phyloP scores from a whole-genome alignment of 1,140 invertebrate species.

The Lucilia sericata region DNA sequence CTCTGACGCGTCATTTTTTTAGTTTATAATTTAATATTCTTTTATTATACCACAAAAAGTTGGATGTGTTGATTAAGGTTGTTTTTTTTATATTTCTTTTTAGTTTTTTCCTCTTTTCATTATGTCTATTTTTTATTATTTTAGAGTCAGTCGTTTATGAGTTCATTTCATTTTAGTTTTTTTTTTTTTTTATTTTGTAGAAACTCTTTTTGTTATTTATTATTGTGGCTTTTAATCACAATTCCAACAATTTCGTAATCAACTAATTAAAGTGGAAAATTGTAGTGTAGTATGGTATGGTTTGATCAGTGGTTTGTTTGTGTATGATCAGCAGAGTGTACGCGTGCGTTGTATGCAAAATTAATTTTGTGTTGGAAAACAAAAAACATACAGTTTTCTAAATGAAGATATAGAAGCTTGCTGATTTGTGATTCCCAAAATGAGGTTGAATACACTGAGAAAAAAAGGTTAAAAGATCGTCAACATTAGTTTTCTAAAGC shows the following conservation, averaged over 20 bases:
- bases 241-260: neutral
- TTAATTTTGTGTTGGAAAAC: no score
- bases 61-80: slow-evolving; percentile 8
- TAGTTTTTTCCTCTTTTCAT: neutral
- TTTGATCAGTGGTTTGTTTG: no score
- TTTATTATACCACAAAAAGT: neutral
- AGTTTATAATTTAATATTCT: slow-evolving; percentile 3
- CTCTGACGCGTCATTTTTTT: slow-evolving; percentile 4
- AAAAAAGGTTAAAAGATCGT: no score
- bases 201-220: neutral
- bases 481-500: no score
- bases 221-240: neutral
- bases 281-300: neutral
- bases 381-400: no score
- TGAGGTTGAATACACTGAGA: no score
- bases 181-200: no score
- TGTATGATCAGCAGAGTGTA: no score
- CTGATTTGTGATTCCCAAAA: no score
- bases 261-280: neutral
- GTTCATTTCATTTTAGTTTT: neutral
- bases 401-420: no score
- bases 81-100: neutral
- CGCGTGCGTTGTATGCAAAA: no score
- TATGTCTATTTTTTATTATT: neutral
- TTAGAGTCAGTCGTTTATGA: neutral